Conservation (phyloP, 2,113 vertebrate genomes). For the Archilochus colubris region DNA sequence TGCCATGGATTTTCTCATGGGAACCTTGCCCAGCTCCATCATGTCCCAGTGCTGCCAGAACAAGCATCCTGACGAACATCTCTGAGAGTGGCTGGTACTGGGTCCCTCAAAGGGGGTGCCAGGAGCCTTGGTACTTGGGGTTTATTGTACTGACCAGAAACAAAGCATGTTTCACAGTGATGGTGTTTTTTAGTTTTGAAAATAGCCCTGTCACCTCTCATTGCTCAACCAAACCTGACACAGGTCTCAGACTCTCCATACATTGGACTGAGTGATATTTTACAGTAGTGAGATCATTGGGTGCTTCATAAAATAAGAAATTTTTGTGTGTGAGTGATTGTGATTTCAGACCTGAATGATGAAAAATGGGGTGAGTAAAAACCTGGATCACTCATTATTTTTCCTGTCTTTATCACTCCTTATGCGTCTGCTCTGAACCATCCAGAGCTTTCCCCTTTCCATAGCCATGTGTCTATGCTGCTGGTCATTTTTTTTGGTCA, state of each 20-base stretch:
- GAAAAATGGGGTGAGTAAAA: constrained; percentile 20
- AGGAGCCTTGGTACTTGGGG: neutral
- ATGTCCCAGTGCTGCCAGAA: neutral
- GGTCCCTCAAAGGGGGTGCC: neutral
- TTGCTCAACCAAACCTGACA: neutral
- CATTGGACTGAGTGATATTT: neutral
- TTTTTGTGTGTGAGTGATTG: neutral
- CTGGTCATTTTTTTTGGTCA: constrained; percentile 4
- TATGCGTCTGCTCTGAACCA: neutral
- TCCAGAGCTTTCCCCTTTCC: neutral
- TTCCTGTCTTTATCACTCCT: neutral
- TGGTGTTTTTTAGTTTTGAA: neutral
- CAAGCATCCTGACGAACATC: neutral
- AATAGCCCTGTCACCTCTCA: neutral
- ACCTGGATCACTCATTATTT: neutral
- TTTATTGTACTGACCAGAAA: neutral
- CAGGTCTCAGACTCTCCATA: neutral
- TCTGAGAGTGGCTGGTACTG: neutral
- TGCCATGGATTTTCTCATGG: accelerated
- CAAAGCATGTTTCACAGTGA: accelerated
- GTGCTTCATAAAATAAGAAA: neutral
- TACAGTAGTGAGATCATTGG: neutral
- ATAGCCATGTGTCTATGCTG: neutral
- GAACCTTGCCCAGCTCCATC: neutral
- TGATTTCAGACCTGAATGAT: constrained; percentile 1